Evolutionary conservation across 2,888 invertebrate genomes (phyloP).

Genomic region (Platycnemis pennipes): DNA sequence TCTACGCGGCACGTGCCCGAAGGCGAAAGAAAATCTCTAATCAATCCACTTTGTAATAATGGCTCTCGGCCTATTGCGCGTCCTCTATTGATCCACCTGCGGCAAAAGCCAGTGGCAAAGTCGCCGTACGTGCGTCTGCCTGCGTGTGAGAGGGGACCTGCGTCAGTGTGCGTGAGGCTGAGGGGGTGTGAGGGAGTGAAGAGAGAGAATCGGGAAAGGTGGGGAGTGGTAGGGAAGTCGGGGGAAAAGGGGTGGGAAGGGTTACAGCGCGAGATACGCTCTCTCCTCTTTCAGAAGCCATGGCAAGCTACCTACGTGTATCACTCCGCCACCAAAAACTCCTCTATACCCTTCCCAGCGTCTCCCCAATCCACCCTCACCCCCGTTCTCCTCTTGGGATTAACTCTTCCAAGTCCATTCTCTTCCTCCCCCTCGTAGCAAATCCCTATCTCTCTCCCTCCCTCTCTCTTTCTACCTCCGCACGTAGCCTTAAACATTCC

Average conservation of each 20-base stretch:
- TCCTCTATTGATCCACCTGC: constrained; percentile 51
- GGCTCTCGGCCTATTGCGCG: constrained; percentile 26
- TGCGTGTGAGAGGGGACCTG: not conserved
- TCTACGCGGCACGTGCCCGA: not conserved
- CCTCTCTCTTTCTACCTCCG: not conserved
- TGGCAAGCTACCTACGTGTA: constrained; percentile 16
- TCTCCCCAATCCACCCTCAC: not conserved
- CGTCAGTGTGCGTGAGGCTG: not conserved
- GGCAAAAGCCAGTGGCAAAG: constrained; percentile 33
- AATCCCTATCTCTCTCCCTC: constrained; percentile 13
- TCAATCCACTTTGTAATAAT: constrained; percentile 63
- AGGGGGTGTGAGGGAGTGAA: not conserved
- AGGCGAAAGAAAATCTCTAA: not conserved
- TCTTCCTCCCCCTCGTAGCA: constrained; percentile 17
- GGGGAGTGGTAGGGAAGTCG: not conserved
- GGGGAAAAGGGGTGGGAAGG: not conserved
- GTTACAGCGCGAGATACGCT: not conserved
- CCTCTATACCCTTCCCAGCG: not conserved
- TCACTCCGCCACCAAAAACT: constrained; percentile 23
- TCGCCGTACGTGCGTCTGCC: not conserved
- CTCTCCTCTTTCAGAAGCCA: constrained; percentile 26
- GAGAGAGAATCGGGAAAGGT: not conserved
- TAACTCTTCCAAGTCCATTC: constrained; percentile 33
- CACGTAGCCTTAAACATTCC: constrained; percentile 19
- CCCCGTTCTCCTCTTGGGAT: constrained; percentile 25